These are phyloP conservation scores for Rhynchonema sp. DNA, from an alignment of 2,888 invertebrate species.

Conservation along the genomic window DNA sequence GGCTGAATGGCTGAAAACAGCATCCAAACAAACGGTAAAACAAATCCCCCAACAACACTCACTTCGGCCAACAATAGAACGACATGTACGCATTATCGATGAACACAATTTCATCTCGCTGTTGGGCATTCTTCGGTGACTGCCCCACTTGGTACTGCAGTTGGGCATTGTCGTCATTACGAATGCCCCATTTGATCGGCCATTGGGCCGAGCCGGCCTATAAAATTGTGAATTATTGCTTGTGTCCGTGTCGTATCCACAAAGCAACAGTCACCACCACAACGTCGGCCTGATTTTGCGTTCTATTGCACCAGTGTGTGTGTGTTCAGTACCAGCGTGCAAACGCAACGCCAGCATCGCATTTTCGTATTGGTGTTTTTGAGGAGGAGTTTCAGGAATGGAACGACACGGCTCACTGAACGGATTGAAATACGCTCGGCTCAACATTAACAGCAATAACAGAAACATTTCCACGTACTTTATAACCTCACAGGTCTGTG, in stretches of 20 bases:
- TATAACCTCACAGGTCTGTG: background rate
- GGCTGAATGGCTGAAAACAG: background rate
- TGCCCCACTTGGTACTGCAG: constrained; percentile 46
- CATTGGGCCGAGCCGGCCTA: too few relatives aligned
- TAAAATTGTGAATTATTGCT: too few relatives aligned
- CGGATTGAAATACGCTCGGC: too few relatives aligned
- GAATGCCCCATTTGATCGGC: constrained; percentile 32
- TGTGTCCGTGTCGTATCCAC: too few relatives aligned
- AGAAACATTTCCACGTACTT: background rate
- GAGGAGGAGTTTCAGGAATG: too few relatives aligned
- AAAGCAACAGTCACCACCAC: too few relatives aligned
- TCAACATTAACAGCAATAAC: background rate
- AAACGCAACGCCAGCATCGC: too few relatives aligned
- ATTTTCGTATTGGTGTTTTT: too few relatives aligned
- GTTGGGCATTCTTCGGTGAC: constrained; percentile 43
- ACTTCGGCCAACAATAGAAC: constrained; percentile 39
- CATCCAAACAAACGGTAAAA: background rate
- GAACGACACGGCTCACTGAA: too few relatives aligned
- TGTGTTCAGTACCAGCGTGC: too few relatives aligned
- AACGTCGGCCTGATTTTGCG: too few relatives aligned
- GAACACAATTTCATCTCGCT: constrained; percentile 53
- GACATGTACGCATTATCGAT: constrained; percentile 46
- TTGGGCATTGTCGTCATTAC: constrained; percentile 52
- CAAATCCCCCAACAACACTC: constrained; percentile 10
- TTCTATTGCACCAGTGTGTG: too few relatives aligned